A percentile compares a stretch with the other conserved stretches of the same genome.
phyloP scores from a whole-genome alignment of 1,140 invertebrate species.

The Hormaphis cornu region DNA sequence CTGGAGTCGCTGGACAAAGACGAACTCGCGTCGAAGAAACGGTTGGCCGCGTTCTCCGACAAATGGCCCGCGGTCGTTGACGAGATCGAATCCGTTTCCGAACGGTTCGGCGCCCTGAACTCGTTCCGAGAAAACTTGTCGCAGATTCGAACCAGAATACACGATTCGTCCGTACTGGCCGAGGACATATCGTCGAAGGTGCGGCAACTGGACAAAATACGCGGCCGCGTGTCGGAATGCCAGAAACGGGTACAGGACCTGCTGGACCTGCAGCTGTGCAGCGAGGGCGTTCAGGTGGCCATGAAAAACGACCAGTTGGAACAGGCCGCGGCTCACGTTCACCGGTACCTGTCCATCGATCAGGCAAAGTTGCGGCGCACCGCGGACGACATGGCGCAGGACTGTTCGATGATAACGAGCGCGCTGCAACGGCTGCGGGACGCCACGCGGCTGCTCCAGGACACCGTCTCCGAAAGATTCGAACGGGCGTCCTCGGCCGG shows the following conservation, averaged over 20 bases:
- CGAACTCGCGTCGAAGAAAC: constrained; percentile 16
- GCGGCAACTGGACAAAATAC: constrained; percentile 80
- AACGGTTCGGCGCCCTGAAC: neutral
- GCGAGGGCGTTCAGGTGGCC: constrained; percentile 86
- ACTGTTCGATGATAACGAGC: constrained; percentile 58
- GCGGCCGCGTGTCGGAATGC: constrained; percentile 87
- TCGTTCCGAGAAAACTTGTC: constrained; percentile 45
- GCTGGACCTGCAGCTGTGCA: constrained; percentile 89
- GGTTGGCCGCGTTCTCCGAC: neutral
- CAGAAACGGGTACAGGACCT: constrained; percentile 92
- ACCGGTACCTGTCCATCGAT: constrained; percentile 91
- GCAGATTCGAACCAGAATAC: constrained; percentile 18
- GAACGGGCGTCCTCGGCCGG: constrained; percentile 83
- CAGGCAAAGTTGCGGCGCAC: constrained; percentile 72
- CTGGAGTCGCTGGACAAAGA: constrained; percentile 4
- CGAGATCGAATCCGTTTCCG: neutral
- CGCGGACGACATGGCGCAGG: constrained; percentile 61
- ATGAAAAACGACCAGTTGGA: constrained; percentile 84
- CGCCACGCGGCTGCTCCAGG: constrained; percentile 66
- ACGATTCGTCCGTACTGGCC: constrained; percentile 63
- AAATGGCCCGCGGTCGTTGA: constrained; percentile 4
- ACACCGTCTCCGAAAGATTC: constrained; percentile 70
- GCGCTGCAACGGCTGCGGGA: constrained; percentile 76
- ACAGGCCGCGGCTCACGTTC: constrained; percentile 89
- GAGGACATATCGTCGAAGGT: constrained; percentile 95